Base-by-base conservation (phyloP, 2,888 invertebrate species). In the Cryptocephalus moraei region DNA sequence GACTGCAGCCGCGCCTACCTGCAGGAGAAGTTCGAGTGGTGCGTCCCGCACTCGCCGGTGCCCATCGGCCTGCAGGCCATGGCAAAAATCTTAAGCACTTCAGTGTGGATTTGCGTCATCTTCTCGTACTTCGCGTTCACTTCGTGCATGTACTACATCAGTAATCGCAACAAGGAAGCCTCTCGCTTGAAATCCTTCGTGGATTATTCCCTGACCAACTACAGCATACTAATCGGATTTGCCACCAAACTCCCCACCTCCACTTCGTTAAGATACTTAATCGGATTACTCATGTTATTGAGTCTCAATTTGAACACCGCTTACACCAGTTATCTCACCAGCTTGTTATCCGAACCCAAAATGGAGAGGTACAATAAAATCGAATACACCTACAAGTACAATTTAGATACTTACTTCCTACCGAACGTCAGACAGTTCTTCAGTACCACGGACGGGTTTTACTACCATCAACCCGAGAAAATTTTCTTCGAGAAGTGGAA, bases 1-100 rank as follows among this genome's bases (percentile, higher is more conserved):
- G 69, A 69, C 46, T 49, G 58, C 9, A 63, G 64, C 11, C 45
- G 56, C 6, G 58, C 66, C 1, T 67, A 67, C 49, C 52, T 61
- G 13, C 62, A 63, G 41, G 68, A 69, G 49, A 58, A 61, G 4
- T 49, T 67, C 4, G 54, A 62, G 0, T 67, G 66, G 63, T 65
- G 68, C 36, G 66, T 66, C 4, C 65, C 69, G 0, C 64, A 66
- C 46, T 62, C 65, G 4, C 57, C 59, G 9, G 41, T 57, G 8
- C 39, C 49, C 10, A 31, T 51, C 8, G 51, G 51, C 2, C 39
- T 51, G 38, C 44, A 43, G 10, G 49, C 48, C n/a, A 43, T 55
- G 50, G 32, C 50, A 9, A 32, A 41, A 32, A 53, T 51, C 13
- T 38, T 55, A 13, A 43, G 46, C 3, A 34, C 9, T 10, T 42